Evolutionary conservation across 2,888 invertebrate genomes (phyloP).

Genomic region (Iselma pallidipennis): DNA sequence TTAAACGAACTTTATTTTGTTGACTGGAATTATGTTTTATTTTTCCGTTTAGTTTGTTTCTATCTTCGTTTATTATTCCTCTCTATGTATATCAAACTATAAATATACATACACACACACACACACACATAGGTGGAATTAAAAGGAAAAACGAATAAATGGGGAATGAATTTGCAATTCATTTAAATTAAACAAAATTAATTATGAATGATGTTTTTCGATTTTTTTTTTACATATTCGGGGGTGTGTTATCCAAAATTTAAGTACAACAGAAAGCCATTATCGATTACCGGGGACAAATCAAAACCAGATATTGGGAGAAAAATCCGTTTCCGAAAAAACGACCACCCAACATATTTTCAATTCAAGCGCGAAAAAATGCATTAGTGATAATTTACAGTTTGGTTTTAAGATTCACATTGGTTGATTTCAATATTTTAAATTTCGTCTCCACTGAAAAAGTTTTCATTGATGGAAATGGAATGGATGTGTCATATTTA

Average conservation of each 20-base stretch:
- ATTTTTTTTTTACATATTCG: not conserved
- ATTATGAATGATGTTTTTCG: not conserved
- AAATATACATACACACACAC: not conserved
- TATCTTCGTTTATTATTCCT: not conserved
- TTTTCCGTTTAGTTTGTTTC: not conserved
- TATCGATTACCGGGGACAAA: constrained; percentile 35
- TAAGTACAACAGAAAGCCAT: constrained; percentile 42
- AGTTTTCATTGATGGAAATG: constrained; percentile 10
- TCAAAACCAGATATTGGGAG: constrained; percentile 32
- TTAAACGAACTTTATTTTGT: not conserved
- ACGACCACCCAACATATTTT: constrained; percentile 46
- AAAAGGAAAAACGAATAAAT: not conserved
- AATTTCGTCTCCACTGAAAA: constrained; percentile 12
- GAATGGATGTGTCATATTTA: constrained; percentile 16
- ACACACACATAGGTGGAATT: not conserved
- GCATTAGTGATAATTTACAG: constrained; percentile 47
- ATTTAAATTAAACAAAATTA: constrained; percentile 17
- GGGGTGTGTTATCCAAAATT: constrained; percentile 8
- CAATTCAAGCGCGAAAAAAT: constrained; percentile 37
- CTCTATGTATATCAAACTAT: no score
- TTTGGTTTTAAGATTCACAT: constrained; percentile 33
- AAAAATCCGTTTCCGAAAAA: constrained; percentile 28
- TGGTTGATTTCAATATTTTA: constrained; percentile 31
- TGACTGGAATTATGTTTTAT: not conserved
- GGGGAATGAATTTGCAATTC: constrained; percentile 10